Base-by-base conservation (phyloP, 2,888 invertebrate species). In the Sinohyriopsis cumingii region DNA sequence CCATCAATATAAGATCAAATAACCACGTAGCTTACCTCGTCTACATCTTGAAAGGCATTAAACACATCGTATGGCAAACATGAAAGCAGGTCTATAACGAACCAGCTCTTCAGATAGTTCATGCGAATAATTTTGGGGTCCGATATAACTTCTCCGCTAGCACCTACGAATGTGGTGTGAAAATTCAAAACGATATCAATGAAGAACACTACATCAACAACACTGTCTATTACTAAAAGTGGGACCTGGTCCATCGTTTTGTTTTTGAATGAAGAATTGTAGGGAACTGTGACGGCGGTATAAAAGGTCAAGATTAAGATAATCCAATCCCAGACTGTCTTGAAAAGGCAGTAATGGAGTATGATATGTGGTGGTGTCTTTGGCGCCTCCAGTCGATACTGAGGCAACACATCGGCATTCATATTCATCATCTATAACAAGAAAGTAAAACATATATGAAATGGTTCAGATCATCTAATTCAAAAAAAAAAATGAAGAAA, bases 181-280 rank as follows among this genome's bases (percentile, higher is more conserved):
- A 99, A 99, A 93, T 99, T 99, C 90, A 99, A 94, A 91, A 99
- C 97, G 91, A 99, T 99, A 93, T 99, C 99, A 91, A 99, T 98
- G 93, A 99, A 99, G 93, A 99, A 99, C 90, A 99, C 97, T 86
- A 99, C 99, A 92, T 99, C 99, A 88, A 99, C 99, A 89, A 99
- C 98, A 83, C 98, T 98, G 82, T 91, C 90, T 54, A 90, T 82
- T 28, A 90, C 90, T 6, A 90, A 79, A 7, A 90, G 72, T 5
- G 91, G 90, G 65, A 92, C 89, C 75, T 89, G 88, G 73, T 90
- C 89, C 85, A 91, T 86, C 84, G 97, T 98, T 92, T 99, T 99
- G 93, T 98, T 98, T 93, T 98, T 98, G 93, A 99, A 99, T 91
- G 99, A 98, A 89, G 99, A 98, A 92, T 99, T 99, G 93, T 98